A percentile compares a stretch with the other conserved stretches of the same genome.
Conservation (phyloP, 37 sponge, comb jelly and placozoan genomes). For the Petrosia ficiformis region DNA sequence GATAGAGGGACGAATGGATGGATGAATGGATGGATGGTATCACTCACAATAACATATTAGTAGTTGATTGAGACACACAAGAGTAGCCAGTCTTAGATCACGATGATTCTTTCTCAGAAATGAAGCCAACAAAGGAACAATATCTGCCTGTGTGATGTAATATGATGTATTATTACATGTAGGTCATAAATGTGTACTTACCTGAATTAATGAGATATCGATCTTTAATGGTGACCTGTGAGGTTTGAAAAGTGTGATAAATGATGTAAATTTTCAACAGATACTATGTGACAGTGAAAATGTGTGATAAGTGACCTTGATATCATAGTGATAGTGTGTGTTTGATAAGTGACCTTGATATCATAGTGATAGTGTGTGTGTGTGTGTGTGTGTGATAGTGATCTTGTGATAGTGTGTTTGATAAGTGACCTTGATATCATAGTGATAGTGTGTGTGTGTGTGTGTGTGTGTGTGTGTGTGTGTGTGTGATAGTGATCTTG, state of each 20-base stretch:
- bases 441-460: too few relatives aligned
- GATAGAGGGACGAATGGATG: not conserved
- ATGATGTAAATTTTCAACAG: too few relatives aligned
- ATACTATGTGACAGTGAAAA: too few relatives aligned
- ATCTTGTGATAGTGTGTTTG: too few relatives aligned
- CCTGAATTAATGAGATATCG: conserved; percentile 79
- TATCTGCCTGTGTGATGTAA: conserved; percentile 50
- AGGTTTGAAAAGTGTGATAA: not conserved
- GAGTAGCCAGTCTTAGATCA: conserved; percentile 85
- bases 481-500: too few relatives aligned
- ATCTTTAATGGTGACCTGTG: conserved; percentile 83
- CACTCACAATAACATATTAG: conserved; percentile 65
- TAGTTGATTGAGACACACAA: conserved; percentile 74
- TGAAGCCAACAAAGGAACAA: conserved; percentile 84
- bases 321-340: too few relatives aligned
- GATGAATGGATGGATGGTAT: not conserved
- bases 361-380: too few relatives aligned
- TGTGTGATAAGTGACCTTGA: too few relatives aligned
- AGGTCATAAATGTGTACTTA: conserved; percentile 23
- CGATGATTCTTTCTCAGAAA: conserved; percentile 97
- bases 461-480: too few relatives aligned
- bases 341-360: too few relatives aligned
- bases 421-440: too few relatives aligned
- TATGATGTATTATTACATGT: not conserved
- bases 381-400: too few relatives aligned